Conservation (phyloP, 2,797 vertebrate species). For the Anabas testudineus region DNA sequence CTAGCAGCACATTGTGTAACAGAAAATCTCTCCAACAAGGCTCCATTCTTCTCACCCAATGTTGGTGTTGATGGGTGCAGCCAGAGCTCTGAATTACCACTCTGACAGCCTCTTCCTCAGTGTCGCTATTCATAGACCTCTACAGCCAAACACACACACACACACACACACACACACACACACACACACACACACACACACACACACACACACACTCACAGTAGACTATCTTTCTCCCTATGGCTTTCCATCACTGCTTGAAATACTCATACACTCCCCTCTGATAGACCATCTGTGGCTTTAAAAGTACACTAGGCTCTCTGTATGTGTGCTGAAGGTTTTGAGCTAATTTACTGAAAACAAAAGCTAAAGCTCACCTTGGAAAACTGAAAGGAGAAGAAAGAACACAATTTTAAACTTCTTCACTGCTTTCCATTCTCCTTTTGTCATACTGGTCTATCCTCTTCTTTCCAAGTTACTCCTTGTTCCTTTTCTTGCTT, state of each 20-base stretch:
- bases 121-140: constrained; percentile 66
- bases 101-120: constrained; percentile 69
- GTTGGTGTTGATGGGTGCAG: constrained; percentile 62
- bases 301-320: constrained; percentile 34
- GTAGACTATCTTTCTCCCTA: constrained; percentile 25
- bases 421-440: background rate
- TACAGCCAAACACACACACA: constrained; percentile 37
- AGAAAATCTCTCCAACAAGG: constrained; percentile 65
- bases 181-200: constrained; percentile 42
- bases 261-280: constrained; percentile 68
- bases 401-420: background rate
- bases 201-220: constrained; percentile 37
- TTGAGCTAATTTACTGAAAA: constrained; percentile 59
- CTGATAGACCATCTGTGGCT: constrained; percentile 75
- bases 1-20: constrained; percentile 68
- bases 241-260: constrained; percentile 59
- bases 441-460: background rate
- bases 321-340: constrained; percentile 31
- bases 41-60: constrained; percentile 60
- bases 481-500: background rate
- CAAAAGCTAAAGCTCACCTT: constrained; percentile 49
- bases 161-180: constrained; percentile 25
- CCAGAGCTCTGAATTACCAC: constrained; percentile 68
- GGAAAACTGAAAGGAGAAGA: constrained; percentile 15
- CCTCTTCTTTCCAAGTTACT: background rate